Evolutionary conservation across 2,113 vertebrate species (phyloP), one percentile per base, ranked within the genome.

Genomic region (Glareola pratincola): DNA sequence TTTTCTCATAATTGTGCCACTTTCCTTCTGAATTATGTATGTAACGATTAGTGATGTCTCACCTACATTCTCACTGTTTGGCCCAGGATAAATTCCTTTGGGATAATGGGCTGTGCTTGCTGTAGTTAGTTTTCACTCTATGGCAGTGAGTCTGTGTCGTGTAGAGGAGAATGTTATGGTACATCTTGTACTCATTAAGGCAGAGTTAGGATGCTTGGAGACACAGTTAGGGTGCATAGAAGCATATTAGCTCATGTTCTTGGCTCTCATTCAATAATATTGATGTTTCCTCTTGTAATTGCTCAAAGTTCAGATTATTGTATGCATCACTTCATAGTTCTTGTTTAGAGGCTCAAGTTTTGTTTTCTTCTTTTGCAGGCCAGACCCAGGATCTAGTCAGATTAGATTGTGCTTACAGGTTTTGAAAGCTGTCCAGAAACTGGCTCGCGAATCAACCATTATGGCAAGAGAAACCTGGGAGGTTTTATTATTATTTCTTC

Each of bases 381-480:
- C 99, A 85, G 99, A 99, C 92, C 98, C 99, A 13, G 98, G 98
- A 92, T 98, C 98, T 95, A 99, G 98, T 97, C 99, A 99, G 97
- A 99, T 99, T 95, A 98, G 98, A 85, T 97, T 99, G 54, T 99
- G 99, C 98, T 98, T 99, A 98, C 99, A 99, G 96, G 99, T 99
- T 91, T 98, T 99, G 95, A 98, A 98, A 95, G 98, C 99, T 66
- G 99, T 99, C 95, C 99, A 99, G 97, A 99, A 99, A 97, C 96
- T 99, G 98, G 99, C 99, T n/a, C 98, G 98, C 8, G 99, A 99
- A 87, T 99, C 99, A 1, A 98, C 98, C 91, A 98, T 97, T 94
- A 99, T 99, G 99, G 98, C 98, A 92, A 98, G 99, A 97, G 99
- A 99, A 97, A 99, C 99, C 80, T 99, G 99, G 99, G 99, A 99